These are phyloP conservation scores for Budorcas taxicolor DNA, from an alignment of 2,113 vertebrate species.

Conservation along the genomic window DNA sequence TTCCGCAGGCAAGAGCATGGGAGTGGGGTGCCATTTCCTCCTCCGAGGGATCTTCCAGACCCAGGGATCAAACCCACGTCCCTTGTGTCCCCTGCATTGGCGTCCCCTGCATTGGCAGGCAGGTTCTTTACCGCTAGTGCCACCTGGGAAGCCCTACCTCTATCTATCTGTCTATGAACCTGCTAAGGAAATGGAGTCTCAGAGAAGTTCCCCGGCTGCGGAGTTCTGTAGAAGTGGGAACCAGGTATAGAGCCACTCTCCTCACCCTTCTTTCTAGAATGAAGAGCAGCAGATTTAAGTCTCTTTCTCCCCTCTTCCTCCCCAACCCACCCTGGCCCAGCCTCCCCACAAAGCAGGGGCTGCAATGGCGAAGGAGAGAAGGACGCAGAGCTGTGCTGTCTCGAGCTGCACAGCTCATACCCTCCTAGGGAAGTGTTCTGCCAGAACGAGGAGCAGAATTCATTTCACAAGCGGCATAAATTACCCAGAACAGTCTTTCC, in stretches of 20 bases:
- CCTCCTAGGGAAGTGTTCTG: not conserved
- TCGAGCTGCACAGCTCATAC: not conserved
- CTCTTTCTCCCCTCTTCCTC: not conserved
- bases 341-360: not conserved
- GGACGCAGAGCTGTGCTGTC: not conserved
- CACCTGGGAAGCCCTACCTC: not conserved
- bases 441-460: not conserved
- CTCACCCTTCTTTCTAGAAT: not conserved
- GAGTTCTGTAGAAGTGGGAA: not conserved
- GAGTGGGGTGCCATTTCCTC: not conserved
- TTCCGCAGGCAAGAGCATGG: not conserved
- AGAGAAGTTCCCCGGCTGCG: not conserved
- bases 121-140: not conserved
- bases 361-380: not conserved
- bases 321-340: fast-evolving
- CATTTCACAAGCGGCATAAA: not conserved
- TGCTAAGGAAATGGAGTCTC: not conserved
- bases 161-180: not conserved
- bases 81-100: not conserved
- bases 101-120: not conserved
- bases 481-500: not conserved
- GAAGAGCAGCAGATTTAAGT: not conserved
- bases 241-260: not conserved
- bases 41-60: not conserved
- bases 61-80: not conserved